Conservation (phyloP, 2,888 invertebrate species). For the Drosophila subquinaria region DNA sequence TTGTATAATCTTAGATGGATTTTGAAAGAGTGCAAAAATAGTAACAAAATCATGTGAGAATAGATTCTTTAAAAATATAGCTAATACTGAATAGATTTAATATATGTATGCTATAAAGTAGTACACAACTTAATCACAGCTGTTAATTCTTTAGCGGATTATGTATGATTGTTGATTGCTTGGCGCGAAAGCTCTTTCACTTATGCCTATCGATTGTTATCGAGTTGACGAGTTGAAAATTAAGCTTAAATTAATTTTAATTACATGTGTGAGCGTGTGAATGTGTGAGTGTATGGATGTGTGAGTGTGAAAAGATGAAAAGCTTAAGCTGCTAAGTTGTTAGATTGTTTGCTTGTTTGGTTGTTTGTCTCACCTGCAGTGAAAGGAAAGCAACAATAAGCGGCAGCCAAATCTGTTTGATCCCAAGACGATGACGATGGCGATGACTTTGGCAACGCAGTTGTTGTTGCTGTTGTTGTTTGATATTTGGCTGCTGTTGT, state of each 20-base stretch:
- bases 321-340: conserved; percentile 29
- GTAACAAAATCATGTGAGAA: not conserved
- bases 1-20: not conserved
- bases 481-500: conserved; percentile 23
- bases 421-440: conserved; percentile 73
- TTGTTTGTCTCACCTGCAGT: conserved; percentile 82
- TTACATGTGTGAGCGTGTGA: conserved; percentile 33
- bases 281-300: conserved; percentile 12
- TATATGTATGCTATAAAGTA: not conserved
- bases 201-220: conserved; percentile 47
- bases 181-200: conserved; percentile 43
- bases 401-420: conserved; percentile 83
- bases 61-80: not conserved
- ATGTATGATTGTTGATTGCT: not conserved
- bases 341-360: conserved; percentile 9
- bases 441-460: conserved; percentile 48
- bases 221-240: conserved; percentile 18
- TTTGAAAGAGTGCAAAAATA: not conserved
- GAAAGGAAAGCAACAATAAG: conserved; percentile 82
- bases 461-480: conserved; percentile 44
- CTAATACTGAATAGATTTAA: not conserved
- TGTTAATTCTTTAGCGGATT: conserved; percentile 4
- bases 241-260: conserved; percentile 55
- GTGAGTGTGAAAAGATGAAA: conserved; percentile 16
- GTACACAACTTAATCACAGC: not conserved